These are phyloP conservation scores for Myrmecophaga tridactyla DNA, from an alignment of 2,113 vertebrate genomes.

Conservation along the genomic window DNA sequence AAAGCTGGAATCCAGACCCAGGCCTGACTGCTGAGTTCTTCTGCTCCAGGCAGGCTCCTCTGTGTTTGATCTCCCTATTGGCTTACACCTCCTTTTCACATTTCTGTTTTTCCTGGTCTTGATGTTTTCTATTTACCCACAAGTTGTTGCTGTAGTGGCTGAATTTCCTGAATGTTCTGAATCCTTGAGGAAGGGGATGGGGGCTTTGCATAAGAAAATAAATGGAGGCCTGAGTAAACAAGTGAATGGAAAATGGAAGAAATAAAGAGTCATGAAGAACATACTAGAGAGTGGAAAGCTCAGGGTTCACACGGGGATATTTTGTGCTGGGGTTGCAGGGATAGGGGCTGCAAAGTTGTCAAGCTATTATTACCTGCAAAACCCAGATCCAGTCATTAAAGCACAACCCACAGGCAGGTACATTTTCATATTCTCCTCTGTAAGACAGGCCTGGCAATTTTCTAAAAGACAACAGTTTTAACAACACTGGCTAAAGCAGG, in stretches of 20 bases:
- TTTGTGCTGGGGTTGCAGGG: neutral
- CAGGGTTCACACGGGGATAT: neutral
- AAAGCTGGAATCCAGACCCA: neutral
- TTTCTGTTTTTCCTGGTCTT: neutral
- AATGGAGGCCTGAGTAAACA: neutral
- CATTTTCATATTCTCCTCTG: neutral
- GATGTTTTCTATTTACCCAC: neutral
- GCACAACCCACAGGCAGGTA: neutral
- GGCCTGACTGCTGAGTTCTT: neutral
- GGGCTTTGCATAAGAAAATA: neutral
- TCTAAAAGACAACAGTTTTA: neutral
- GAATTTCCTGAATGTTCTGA: neutral
- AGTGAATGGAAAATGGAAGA: neutral
- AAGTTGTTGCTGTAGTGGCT: neutral
- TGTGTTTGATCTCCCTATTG: rapidly evolving
- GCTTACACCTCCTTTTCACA: neutral
- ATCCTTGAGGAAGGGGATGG: neutral
- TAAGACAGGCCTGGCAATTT: neutral
- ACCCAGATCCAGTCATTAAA: neutral
- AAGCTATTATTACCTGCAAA: neutral
- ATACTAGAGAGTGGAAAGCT: neutral
- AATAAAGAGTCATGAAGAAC: neutral
- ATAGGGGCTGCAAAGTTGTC: neutral
- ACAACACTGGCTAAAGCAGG: neutral
- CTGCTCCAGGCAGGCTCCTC: neutral